phyloP scores from a whole-genome alignment of 2,797 vertebrate species.

The Hydrocynus forskahlii region DNA sequence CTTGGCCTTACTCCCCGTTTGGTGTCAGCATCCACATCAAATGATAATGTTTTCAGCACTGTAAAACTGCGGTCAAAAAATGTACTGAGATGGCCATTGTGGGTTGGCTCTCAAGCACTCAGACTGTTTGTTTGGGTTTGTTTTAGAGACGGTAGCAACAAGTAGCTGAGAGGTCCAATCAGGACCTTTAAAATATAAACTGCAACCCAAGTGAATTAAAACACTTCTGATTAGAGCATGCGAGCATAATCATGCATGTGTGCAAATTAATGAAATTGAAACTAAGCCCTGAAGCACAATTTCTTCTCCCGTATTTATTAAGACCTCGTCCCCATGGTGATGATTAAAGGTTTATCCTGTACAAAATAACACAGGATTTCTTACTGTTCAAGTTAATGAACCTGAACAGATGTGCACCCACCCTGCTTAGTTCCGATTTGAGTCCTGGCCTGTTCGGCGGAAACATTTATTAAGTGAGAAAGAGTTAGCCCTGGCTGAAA shows the following conservation, averaged over 20 bases:
- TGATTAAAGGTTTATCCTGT: neutral
- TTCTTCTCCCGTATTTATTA: neutral
- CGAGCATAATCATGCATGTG: neutral
- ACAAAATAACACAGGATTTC: neutral
- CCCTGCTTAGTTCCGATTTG: neutral
- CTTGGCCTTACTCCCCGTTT: neutral
- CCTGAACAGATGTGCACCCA: neutral
- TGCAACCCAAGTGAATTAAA: neutral
- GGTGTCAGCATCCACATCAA: neutral
- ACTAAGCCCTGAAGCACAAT: neutral
- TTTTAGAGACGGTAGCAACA: neutral
- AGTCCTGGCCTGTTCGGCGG: neutral
- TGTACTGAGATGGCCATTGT: neutral
- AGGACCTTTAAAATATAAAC: no score
- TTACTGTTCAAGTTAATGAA: neutral
- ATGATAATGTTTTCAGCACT: neutral
- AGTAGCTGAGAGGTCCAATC: neutral
- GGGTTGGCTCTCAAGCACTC: neutral
- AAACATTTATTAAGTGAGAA: neutral
- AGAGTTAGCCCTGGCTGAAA: neutral
- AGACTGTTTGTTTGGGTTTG: constrained; percentile 2
- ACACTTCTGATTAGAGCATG: neutral
- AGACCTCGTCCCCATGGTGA: neutral
- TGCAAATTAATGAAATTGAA: neutral
- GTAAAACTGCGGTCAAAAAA: neutral